Conservation (phyloP, 2,888 invertebrate species). For the Macrosoma leucophasiata region DNA sequence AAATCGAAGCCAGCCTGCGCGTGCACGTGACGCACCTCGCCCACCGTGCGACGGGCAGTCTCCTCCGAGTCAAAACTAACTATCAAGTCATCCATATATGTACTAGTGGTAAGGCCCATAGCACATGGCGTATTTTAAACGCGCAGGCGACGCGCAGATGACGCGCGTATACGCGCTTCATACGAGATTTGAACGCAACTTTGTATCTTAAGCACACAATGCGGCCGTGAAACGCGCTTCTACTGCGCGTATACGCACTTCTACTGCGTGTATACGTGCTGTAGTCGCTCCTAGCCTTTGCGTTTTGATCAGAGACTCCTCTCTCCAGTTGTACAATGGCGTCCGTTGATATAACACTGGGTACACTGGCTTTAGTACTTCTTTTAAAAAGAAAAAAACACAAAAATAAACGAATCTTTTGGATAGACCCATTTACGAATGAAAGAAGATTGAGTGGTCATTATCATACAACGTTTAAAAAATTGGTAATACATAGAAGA, state of each 20-base stretch:
- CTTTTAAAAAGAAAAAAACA: slow-evolving; percentile 21
- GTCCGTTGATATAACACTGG: slow-evolving; percentile 13
- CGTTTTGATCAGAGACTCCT: too few species aligned
- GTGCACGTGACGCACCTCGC: too few species aligned
- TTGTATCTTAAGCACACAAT: too few species aligned
- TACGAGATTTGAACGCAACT: slow-evolving; percentile 11
- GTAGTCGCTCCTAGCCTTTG: slow-evolving; percentile 6
- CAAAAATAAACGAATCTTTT: slow-evolving; percentile 14
- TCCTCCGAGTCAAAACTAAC: too few species aligned
- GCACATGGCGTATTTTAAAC: too few species aligned
- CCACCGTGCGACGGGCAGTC: too few species aligned
- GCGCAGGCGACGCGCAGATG: slow-evolving; percentile 3
- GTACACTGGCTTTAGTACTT: slow-evolving; percentile 17
- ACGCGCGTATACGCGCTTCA: slow-evolving; percentile 18
- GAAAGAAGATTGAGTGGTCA: slow-evolving; percentile 18
- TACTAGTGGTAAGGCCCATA: too few species aligned
- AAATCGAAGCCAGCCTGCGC: too few species aligned
- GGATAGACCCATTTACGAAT: slow-evolving; percentile 16
- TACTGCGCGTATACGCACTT: slow-evolving; percentile 8
- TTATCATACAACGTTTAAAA: slow-evolving; percentile 20
- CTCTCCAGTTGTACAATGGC: slow-evolving; percentile 15
- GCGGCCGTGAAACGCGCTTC: slow-evolving; percentile 9
- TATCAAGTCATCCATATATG: too few species aligned
- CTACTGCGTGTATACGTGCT: too few species aligned
- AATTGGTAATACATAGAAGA: slow-evolving; percentile 18